Percentiles rank a stretch among this genome's conserved stretches.
These are phyloP conservation scores for Buathra laborator DNA, from an alignment of 2,888 invertebrate species.

Conservation along the genomic window DNA sequence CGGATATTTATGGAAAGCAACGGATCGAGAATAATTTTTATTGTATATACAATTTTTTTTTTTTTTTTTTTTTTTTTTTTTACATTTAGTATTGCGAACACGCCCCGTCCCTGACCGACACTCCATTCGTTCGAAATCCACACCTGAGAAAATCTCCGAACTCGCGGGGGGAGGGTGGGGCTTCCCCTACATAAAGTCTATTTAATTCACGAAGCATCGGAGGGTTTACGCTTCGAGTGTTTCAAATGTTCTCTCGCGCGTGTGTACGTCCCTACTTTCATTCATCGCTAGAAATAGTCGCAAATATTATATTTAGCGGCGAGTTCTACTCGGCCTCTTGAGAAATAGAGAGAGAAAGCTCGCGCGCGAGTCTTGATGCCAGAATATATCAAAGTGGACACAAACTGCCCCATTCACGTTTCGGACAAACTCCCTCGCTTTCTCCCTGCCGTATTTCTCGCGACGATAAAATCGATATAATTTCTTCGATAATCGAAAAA, in stretches of 20 bases:
- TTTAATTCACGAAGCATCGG: slow-evolving; percentile 54
- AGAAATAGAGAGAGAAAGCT: slow-evolving; percentile 41
- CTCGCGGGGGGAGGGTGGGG: background rate
- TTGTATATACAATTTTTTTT: slow-evolving; percentile 8
- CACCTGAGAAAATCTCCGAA: slow-evolving; percentile 37
- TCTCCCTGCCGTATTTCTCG: background rate
- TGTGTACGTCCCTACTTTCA: slow-evolving; percentile 75
- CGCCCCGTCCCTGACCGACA: slow-evolving; percentile 32
- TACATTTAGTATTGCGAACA: background rate
- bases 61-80: slow-evolving; percentile 3
- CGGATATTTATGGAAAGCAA: background rate
- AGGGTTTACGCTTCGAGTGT: slow-evolving; percentile 39
- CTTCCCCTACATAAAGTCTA: slow-evolving; percentile 27
- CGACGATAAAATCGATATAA: background rate
- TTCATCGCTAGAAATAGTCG: slow-evolving; percentile 83
- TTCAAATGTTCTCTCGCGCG: slow-evolving; percentile 34
- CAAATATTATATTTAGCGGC: slow-evolving; percentile 81
- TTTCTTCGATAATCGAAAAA: too few species aligned
- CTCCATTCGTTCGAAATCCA: slow-evolving; percentile 14
- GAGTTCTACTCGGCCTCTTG: slow-evolving; percentile 42
- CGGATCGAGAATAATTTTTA: background rate
- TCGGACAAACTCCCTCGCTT: slow-evolving; percentile 28
- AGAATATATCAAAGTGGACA: slow-evolving; percentile 67
- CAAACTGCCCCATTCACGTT: slow-evolving; percentile 74
- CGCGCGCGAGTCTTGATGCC: slow-evolving; percentile 64